phyloP scores from a whole-genome alignment of 2,888 invertebrate genomes.

The Sicus ferrugineus region DNA sequence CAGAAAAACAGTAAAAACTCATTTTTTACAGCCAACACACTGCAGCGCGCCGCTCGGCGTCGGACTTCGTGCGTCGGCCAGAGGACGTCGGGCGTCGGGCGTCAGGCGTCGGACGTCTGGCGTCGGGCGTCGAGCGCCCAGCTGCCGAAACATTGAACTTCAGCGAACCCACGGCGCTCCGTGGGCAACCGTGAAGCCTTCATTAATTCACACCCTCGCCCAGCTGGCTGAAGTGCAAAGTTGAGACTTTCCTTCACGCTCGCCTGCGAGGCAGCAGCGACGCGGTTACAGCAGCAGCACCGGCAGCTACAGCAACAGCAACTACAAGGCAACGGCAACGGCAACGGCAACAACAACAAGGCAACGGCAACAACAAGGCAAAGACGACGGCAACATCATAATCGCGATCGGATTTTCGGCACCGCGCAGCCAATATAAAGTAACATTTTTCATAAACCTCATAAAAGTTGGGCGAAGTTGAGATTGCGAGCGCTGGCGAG shows the following conservation, averaged over 20 bases:
- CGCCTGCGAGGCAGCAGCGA: background rate
- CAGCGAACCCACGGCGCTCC: background rate
- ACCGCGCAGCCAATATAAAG: background rate
- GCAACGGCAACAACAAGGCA: constrained; percentile 15
- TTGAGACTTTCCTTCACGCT: constrained; percentile 25
- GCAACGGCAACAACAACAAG: constrained; percentile 24
- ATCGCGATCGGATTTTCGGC: constrained; percentile 56
- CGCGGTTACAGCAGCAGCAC: background rate
- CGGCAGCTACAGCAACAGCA: constrained; percentile 14
- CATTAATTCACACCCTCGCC: constrained; percentile 39
- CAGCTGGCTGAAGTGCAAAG: constrained; percentile 34
- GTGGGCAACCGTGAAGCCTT: constrained; percentile 15
- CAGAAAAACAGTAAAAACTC: too few species aligned
- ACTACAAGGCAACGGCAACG: background rate
- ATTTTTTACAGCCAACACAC: too few species aligned
- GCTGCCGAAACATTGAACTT: constrained; percentile 32
- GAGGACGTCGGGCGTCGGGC: too few species aligned
- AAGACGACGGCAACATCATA: constrained; percentile 35
- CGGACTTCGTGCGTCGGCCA: too few species aligned
- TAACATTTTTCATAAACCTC: constrained; percentile 28
- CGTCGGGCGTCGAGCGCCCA: background rate
- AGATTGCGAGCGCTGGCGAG: background rate
- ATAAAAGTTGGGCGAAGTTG: constrained; percentile 23
- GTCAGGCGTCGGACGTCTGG: too few species aligned
- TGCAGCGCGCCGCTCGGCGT: too few species aligned